Percentiles rank a stretch among this genome's conserved stretches.
These are phyloP conservation scores for Oscheius sp. DNA, from an alignment of 2,888 invertebrate species.

Conservation along the genomic window DNA sequence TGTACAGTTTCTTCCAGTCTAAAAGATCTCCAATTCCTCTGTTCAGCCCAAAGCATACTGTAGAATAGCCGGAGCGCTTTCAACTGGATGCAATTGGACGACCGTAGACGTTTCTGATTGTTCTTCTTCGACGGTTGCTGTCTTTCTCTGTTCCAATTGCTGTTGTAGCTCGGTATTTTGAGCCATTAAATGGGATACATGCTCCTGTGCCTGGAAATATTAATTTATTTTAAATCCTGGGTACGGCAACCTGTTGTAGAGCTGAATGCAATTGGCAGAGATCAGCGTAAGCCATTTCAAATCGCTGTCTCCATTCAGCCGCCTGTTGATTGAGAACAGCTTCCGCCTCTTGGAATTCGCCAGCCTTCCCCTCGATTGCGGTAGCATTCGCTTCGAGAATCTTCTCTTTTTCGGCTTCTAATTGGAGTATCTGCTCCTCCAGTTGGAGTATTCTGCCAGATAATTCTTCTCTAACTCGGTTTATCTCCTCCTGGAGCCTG, in stretches of 20 bases:
- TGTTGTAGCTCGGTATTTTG: neutral
- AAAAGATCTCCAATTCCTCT: neutral
- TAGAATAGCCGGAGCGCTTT: neutral
- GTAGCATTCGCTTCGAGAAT: no score
- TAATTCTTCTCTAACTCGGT: neutral
- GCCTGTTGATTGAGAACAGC: neutral
- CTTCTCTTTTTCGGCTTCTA: no score
- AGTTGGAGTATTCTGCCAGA: no score
- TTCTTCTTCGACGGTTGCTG: neutral
- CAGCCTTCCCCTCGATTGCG: no score
- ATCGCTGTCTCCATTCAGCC: neutral
- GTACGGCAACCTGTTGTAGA: neutral
- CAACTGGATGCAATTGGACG: neutral
- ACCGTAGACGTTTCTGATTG: no score
- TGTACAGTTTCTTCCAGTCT: neutral
- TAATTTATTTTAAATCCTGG: no score
- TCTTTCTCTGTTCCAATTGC: neutral
- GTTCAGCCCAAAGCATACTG: neutral
- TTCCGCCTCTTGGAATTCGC: no score
- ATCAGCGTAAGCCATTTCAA: slow-evolving; percentile 12
- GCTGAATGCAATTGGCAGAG: slow-evolving; percentile 18
- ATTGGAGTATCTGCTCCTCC: no score
- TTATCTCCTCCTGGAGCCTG: neutral
- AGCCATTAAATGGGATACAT: neutral
- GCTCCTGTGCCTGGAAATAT: neutral